Base-by-base conservation (phyloP, 2,797 vertebrate genomes). In the Chromis chromis region DNA sequence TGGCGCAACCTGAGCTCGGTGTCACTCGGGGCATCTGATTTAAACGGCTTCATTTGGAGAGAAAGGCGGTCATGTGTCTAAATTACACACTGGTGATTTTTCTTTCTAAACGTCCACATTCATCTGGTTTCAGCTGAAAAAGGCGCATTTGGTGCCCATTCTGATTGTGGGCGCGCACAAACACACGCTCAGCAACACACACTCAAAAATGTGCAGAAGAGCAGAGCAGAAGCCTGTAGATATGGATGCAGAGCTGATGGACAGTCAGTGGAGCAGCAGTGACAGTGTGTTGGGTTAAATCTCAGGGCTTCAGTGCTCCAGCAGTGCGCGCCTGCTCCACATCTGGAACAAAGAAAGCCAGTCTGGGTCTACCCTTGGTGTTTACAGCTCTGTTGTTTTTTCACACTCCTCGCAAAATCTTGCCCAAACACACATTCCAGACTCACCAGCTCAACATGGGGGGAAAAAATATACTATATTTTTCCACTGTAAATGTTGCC, bases 331-430 rank as follows among this genome's bases (percentile, higher is more conserved):
- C 71, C 84, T 85, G 72, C 86, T 79, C 60, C 86, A 92, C 93
- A 94, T 94, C 93, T 94, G 94, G 94, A 94, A 93, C 81, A 87
- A 86, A 91, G 91, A 86, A 31, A 91, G 71, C 82, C 82, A 85
- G 90, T 91, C 87, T 90, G 92, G 88, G 87, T 89, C 89, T 85
- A 88, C 82, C 80, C 90, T 89, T 22, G 56, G 86, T 92, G 89
- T 94, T 94, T 93, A 94, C 90, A 90, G 81, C 88, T 78, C 79
- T 91, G 91, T 94, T 94, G 93, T 94, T 94, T 92, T 94, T 92
- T 93, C 91, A 92, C 92, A 93, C 91, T 90, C 82, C 90, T 90
- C 63, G 24, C 92, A 92, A 90, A 88, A 91, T 82, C 82, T 79
- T 84, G 88, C 86, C 88, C 83, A 87, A 91, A 93, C 88, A 91